A percentile compares a stretch with the other conserved stretches of the same genome.
These are phyloP conservation scores for Herpailurus yagouaroundi DNA, from an alignment of 2,113 vertebrate genomes.

Conservation along the genomic window DNA sequence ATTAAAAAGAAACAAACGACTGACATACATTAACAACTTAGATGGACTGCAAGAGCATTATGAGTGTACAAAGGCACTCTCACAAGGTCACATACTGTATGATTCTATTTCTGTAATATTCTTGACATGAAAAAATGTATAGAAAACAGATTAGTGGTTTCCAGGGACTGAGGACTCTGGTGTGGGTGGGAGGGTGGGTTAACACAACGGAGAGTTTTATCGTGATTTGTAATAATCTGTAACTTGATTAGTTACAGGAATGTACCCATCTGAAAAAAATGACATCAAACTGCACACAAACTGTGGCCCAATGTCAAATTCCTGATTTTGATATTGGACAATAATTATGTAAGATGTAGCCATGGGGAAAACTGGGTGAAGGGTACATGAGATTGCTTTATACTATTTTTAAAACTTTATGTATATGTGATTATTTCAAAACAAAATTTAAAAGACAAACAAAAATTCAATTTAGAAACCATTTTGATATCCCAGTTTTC, in stretches of 20 bases:
- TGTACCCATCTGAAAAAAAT: constrained; percentile 2
- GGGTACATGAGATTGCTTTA: neutral
- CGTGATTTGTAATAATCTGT: neutral
- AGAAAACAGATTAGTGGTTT: neutral
- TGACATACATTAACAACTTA: neutral
- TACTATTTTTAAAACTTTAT: neutral
- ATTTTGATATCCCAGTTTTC: neutral
- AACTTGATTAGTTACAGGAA: neutral
- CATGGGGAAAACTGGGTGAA: neutral
- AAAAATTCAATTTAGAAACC: constrained; percentile 35
- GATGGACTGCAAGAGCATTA: neutral
- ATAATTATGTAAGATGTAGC: neutral
- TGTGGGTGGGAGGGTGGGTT: too few relatives aligned
- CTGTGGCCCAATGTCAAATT: neutral
- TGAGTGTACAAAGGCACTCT: neutral
- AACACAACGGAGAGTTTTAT: neutral
- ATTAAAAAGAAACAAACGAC: neutral
- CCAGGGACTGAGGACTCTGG: neutral
- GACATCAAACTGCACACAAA: neutral
- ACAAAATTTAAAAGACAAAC: constrained; percentile 1
- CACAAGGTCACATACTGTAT: neutral
- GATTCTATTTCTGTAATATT: neutral
- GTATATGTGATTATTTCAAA: neutral
- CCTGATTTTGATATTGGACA: neutral
- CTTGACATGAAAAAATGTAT: neutral